phyloP scores from a whole-genome alignment of 2,888 invertebrate species.

The Cephus rjabovi region DNA sequence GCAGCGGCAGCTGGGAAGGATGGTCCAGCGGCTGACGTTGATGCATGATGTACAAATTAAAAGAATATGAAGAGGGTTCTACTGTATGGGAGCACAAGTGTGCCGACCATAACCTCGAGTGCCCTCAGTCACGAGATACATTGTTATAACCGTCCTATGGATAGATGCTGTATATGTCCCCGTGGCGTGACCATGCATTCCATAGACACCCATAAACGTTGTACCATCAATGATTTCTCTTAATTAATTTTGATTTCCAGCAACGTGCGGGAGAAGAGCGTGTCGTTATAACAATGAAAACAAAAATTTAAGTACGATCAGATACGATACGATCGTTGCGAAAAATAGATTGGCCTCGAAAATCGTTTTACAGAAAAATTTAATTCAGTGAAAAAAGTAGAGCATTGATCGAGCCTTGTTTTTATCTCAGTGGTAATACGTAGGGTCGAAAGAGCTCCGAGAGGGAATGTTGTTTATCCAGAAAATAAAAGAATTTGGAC shows the following conservation, averaged over 20 bases:
- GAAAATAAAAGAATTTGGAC: not conserved
- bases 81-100: constrained; percentile 14
- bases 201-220: not conserved
- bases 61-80: constrained; percentile 22
- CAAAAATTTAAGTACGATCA: too few species aligned
- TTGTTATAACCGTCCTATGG: not conserved
- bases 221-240: constrained; percentile 33
- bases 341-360: too few species aligned
- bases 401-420: not conserved
- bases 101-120: constrained; percentile 15
- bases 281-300: too few species aligned
- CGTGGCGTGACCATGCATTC: not conserved
- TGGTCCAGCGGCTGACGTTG: constrained; percentile 38
- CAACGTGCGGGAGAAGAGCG: not conserved
- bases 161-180: not conserved
- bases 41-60: constrained; percentile 45
- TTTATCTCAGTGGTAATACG: not conserved
- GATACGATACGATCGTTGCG: too few species aligned
- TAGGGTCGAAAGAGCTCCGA: not conserved
- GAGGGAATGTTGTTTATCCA: not conserved
- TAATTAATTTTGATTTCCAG: constrained; percentile 18
- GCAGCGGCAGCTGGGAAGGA: constrained; percentile 33
- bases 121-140: constrained; percentile 13
- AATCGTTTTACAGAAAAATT: too few species aligned
- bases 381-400: not conserved